Evolutionary conservation across 2,888 invertebrate species (phyloP), one percentile per base, ranked within the genome.

Genomic region (Fragum whitleyi): DNA sequence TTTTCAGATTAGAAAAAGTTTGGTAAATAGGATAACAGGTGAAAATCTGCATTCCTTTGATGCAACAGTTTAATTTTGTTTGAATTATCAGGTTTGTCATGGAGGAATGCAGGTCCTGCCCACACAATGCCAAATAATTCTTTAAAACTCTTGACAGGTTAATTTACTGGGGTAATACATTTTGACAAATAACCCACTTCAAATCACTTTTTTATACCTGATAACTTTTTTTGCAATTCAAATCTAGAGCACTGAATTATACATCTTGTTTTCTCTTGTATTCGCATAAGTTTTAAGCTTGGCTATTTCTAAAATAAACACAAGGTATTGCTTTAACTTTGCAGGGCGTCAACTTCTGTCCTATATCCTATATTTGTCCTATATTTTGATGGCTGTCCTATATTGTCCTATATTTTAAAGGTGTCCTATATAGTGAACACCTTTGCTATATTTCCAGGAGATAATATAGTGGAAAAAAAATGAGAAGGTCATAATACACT

Each of bases 61-160:
- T 47, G 47, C 47, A 47, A 47, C 47, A 47, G 47, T 14, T 47
- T 47, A 47, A 47, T 47, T 47, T 47, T 47, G 7, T 47, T 47
- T 28, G 23, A 57, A 57, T 57, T 57, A 57, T 7, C 28, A 57
- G 28, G 57, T 26, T 57, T 57, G 21, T n/a, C 55, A 55, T 19
- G 2, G 14, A 57, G 26, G 28, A 57, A 57, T 57, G 57, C 28
- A 57, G 57, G 19, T 7, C 57, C 57, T 26, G 57, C 57, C 57
- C 57, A 57, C 57, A 26, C 28, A 57, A 23, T 57, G 57, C 57
- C 26, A 57, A 26, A 57, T 57, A 57, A 57, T 57, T 47, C 47
- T 47, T 19, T 47, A 47, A 47, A 57, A 28, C 57, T 57, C 28
- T n/a, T 57, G 57, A 57, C 57, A 57, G 28, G 16, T 28, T 57